Base-by-base conservation (phyloP, 2,113 vertebrate species). In the Miniopterus natalensis region DNA sequence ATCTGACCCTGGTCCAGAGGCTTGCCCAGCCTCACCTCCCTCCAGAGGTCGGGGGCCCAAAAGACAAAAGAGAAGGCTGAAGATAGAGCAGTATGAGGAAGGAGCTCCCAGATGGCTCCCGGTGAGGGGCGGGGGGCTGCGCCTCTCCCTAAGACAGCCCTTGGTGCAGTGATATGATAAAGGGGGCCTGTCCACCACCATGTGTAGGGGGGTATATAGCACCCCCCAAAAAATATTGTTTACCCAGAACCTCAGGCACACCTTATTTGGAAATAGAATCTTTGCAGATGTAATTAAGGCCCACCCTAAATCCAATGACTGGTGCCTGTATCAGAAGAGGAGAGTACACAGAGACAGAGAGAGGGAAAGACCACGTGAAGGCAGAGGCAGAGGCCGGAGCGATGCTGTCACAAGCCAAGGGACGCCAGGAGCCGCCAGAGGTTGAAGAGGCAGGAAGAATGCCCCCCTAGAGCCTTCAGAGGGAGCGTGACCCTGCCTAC, bases 311-410 rank as follows among this genome's bases (percentile, higher is more conserved):
- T 18, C 45, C 53, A 45, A 1, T 5, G 57, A 21, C 66, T 1
- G 4, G 7, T 21, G 13, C 29, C 84, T 25, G 17, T 20, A 9
- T 9, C 55, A 20, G 79, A 66, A 27, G 29, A 77, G 77, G 29
- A 55, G 27, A 17, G 40, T 49, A 9, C 8, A 18, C 3, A 6
- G 65, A 74, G 27, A 36, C 2, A 10, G 1, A 0, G 0, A 4
- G 23, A 73, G 29, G 42, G 29, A 31, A 61, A 74, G 42, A 20
- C 45, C 53, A 5, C 3, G 12, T 1, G 7, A n/a, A 92, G 71
- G 31, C 6, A 0, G 18, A 36, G 31, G n/a, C 45, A 31, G 51
- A n/a, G 40, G 78, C 1, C 12, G 8, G 18, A 8, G 6, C 0
- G n/a, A 29, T 1, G 25, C 23, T 13, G 49, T 25, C 75, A 65